Evolutionary conservation across 2,113 vertebrate species (phyloP), one percentile per base, ranked within the genome.

Genomic region (Noctilio leporinus): DNA sequence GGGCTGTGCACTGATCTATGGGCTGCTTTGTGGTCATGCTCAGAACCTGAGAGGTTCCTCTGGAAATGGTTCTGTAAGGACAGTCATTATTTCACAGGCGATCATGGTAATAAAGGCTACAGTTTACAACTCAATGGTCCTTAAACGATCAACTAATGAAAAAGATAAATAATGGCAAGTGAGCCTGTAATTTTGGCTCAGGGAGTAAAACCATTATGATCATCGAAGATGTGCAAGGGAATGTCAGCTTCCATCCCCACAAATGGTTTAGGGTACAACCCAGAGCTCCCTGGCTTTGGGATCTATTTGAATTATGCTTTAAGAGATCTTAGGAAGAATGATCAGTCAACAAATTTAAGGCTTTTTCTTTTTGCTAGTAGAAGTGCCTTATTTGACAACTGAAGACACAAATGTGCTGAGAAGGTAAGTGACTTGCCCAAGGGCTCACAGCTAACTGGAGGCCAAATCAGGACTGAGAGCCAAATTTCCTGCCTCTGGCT

Each of bases 51-150:
- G 70, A 28, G 67, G 49, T 15, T 76, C 94, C 77, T 89, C 88
- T 45, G 70, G 38, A 87, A 80, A 59, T 12, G 65, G 57, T 62
- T 24, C 15, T 76, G 38, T n/a, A 19, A 93, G 69, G 75, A 53
- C 16, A n/a, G 73, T 35, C 51, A 49, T 59, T 38, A 85, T 82
- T 95, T 95, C 35, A 28, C 26, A 89, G 67, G 95, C 93, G 92
- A 80, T 86, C 84, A 89, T 62, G 75, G 76, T 53, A 67, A 77
- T 73, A 67, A 87, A 84, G 83, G 57, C n/a, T 7, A 10, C n/a
- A 76, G 76, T 15, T 83, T 76, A 59, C 28, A 77, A 81, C 53
- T 77, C 65, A 9, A 53, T 4, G n/a, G 88, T 9, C 15, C 53
- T 76, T 64, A 51, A 59, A 55, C 55, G 43, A 69, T 77, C 87